Evolutionary conservation across 2,888 invertebrate species (phyloP).

Genomic region (Athripsodes cinereus): DNA sequence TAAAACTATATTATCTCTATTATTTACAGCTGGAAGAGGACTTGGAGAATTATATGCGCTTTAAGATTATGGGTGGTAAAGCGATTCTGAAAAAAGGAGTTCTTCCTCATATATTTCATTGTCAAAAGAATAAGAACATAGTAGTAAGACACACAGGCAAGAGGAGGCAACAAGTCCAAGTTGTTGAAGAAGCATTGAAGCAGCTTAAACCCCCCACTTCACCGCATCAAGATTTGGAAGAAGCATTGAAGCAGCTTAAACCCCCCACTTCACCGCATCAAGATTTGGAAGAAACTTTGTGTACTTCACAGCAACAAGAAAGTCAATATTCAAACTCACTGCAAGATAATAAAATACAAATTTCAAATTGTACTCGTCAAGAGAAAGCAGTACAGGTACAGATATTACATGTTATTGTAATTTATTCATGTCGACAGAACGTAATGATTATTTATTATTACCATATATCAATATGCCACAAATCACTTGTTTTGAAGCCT

Average conservation of each 20-base stretch:
- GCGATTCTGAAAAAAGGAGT: background rate
- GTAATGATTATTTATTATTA: background rate
- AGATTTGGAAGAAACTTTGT: background rate
- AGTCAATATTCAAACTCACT: no score
- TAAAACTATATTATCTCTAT: no score
- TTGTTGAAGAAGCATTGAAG: background rate
- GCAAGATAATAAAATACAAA: no score
- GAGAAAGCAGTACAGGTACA: background rate
- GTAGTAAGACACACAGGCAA: background rate
- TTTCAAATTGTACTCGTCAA: background rate
- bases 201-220: no score
- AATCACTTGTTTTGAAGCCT: background rate
- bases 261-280: no score
- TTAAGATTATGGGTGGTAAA: slow-evolving; percentile 11
- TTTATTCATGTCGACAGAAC: background rate
- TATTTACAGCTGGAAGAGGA: no score
- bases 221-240: no score
- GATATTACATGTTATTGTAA: background rate
- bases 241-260: no score
- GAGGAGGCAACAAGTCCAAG: background rate
- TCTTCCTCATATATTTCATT: slow-evolving; percentile 5
- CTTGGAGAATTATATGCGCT: slow-evolving; percentile 4
- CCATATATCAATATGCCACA: background rate
- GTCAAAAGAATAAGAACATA: slow-evolving; percentile 2
- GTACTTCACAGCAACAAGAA: background rate